Conservation (phyloP, 2,888 invertebrate species). For the Epinotia ramella region DNA sequence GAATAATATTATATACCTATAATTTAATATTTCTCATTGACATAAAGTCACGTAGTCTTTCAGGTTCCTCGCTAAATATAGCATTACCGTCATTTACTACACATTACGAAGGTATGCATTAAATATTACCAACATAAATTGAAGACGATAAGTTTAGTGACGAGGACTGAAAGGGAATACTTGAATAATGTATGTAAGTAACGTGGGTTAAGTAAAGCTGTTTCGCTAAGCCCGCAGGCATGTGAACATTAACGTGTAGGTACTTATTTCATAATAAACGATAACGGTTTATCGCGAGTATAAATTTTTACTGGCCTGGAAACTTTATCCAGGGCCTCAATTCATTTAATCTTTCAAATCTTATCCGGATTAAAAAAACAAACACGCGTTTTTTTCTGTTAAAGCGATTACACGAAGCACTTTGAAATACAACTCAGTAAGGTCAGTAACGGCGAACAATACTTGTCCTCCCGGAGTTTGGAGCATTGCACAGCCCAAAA, state of each 20-base stretch:
- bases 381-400: neutral
- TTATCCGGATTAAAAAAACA: neutral
- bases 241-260: neutral
- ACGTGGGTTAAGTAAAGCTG: constrained; percentile 4
- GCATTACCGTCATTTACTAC: neutral
- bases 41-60: neutral
- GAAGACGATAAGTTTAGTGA: constrained; percentile 1
- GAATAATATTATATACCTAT: no score
- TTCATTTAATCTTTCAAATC: neutral
- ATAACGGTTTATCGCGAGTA: neutral
- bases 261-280: no score
- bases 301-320: neutral
- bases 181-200: constrained; percentile 13
- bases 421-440: no score
- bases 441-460: neutral
- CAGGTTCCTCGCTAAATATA: neutral
- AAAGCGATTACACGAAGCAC: no score
- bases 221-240: neutral
- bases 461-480: neutral
- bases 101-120: no score
- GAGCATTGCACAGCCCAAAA: neutral
- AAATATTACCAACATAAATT: constrained; percentile 22
- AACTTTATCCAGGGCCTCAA: neutral
- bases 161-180: neutral
- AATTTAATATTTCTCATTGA: neutral